Conservation (phyloP, 2,113 vertebrate genomes). For the Antennarius striatus region DNA sequence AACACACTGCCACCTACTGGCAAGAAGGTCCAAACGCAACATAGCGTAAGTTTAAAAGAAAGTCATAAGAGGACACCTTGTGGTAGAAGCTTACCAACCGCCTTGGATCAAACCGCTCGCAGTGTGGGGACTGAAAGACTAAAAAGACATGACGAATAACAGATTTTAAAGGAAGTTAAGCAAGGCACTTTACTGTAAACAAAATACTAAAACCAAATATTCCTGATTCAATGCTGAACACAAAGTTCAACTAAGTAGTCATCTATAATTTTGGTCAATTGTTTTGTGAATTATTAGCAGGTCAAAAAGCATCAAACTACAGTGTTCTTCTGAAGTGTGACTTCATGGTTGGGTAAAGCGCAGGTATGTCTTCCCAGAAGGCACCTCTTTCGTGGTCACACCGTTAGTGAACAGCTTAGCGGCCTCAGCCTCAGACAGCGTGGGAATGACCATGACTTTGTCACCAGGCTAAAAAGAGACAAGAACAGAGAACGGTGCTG, state of each 20-base stretch:
- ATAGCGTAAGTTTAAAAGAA: background rate
- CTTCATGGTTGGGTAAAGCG: slow-evolving; percentile 88
- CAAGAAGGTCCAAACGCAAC: background rate
- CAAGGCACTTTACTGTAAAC: slow-evolving; percentile 52
- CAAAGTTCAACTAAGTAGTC: background rate
- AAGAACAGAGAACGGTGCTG: background rate
- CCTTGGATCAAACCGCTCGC: background rate
- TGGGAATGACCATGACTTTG: slow-evolving; percentile 93
- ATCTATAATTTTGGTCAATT: background rate
- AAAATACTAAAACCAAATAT: background rate
- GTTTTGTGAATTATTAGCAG: background rate
- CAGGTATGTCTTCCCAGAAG: slow-evolving; percentile 93
- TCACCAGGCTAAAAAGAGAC: slow-evolving; percentile 80
- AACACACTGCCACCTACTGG: slow-evolving; percentile 35
- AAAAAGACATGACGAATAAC: background rate
- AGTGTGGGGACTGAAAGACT: background rate
- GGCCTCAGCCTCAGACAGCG: slow-evolving; percentile 87
- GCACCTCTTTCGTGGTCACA: slow-evolving; percentile 88
- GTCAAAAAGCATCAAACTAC: background rate
- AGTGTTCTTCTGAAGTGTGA: background rate
- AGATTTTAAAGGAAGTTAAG: slow-evolving; percentile 49
- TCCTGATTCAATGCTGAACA: background rate
- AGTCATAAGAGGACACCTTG: slow-evolving; percentile 39
- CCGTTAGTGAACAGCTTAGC: slow-evolving; percentile 87
- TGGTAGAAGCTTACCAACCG: slow-evolving; percentile 6